These are phyloP conservation scores for Pteronotus mesoamericanus DNA, from an alignment of 2,797 vertebrate species.

Conservation along the genomic window DNA sequence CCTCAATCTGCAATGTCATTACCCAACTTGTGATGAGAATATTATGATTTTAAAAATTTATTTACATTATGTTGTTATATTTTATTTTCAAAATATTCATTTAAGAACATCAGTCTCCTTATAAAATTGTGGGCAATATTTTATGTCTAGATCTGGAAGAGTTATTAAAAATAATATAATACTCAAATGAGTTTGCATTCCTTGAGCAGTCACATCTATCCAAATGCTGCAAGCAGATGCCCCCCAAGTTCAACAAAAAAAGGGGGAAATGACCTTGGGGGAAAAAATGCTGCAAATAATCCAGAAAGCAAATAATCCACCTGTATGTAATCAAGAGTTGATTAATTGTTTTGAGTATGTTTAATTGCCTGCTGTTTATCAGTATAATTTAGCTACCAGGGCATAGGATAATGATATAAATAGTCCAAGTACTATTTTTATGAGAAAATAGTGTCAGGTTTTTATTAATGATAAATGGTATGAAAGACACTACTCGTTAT, in stretches of 20 bases:
- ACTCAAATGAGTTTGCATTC: not conserved
- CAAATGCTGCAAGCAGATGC: not conserved
- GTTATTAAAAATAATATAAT: not conserved
- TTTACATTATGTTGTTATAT: not conserved
- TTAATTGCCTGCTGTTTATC: constrained; percentile 64
- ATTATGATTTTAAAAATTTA: not conserved
- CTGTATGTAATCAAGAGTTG: constrained; percentile 53
- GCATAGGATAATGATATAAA: constrained; percentile 26
- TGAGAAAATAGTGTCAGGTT: constrained; percentile 8
- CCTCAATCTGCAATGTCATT: not conserved
- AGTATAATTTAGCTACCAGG: constrained; percentile 55
- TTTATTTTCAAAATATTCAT: not conserved
- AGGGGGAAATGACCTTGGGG: constrained; percentile 50
- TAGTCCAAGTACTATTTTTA: constrained; percentile 19
- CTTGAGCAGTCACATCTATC: not conserved
- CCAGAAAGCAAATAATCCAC: constrained; percentile 43
- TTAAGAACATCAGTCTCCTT: not conserved
- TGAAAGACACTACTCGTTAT: constrained; percentile 6
- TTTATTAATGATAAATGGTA: constrained; percentile 25
- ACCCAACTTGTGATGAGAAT: not conserved
- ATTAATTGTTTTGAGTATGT: constrained; percentile 60
- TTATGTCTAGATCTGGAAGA: not conserved
- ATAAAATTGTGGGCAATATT: not conserved
- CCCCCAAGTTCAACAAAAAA: not conserved
- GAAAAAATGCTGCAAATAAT: constrained; percentile 34